phyloP scores from a whole-genome alignment of 2,888 invertebrate species.

The Trichopoda pennipes region DNA sequence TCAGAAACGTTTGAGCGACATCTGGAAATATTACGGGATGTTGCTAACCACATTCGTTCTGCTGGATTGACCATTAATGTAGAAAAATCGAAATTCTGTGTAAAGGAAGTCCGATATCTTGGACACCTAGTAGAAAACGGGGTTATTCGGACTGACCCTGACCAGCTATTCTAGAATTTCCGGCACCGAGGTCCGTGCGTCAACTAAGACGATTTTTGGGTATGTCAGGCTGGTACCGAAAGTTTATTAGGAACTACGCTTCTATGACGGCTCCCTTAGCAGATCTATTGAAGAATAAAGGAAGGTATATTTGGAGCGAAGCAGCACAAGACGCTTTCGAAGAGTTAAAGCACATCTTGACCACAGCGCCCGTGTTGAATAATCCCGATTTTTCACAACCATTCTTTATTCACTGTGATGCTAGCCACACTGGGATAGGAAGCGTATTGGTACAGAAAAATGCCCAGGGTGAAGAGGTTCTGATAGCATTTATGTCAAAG shows the following conservation, averaged over 20 bases:
- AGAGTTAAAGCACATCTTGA: conserved; percentile 41
- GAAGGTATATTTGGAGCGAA: conserved; percentile 40
- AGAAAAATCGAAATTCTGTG: conserved; percentile 54
- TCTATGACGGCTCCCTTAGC: conserved; percentile 62
- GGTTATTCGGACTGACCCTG: conserved; percentile 40
- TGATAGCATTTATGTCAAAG: not conserved
- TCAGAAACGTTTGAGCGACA: conserved; percentile 41
- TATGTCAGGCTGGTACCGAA: conserved; percentile 66
- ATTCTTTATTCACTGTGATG: conserved; percentile 12
- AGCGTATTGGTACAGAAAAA: conserved; percentile 41
- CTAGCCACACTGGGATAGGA: conserved; percentile 9
- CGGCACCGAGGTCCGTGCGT: conserved; percentile 37
- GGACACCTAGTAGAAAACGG: conserved; percentile 53
- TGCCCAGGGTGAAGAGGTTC: conserved; percentile 33
- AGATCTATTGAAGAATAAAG: conserved; percentile 47
- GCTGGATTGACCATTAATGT: conserved; percentile 39
- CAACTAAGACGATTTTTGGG: conserved; percentile 65
- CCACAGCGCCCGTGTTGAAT: conserved; percentile 33
- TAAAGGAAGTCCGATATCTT: conserved; percentile 27
- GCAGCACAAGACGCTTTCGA: conserved; percentile 41
- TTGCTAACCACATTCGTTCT: not conserved
- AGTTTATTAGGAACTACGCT: no score
- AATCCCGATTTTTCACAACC: conserved; percentile 11
- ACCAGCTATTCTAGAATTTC: conserved; percentile 51
- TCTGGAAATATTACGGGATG: conserved; percentile 4